phyloP scores from a whole-genome alignment of 2,888 invertebrate species.

The Trichopria drosophilae region DNA sequence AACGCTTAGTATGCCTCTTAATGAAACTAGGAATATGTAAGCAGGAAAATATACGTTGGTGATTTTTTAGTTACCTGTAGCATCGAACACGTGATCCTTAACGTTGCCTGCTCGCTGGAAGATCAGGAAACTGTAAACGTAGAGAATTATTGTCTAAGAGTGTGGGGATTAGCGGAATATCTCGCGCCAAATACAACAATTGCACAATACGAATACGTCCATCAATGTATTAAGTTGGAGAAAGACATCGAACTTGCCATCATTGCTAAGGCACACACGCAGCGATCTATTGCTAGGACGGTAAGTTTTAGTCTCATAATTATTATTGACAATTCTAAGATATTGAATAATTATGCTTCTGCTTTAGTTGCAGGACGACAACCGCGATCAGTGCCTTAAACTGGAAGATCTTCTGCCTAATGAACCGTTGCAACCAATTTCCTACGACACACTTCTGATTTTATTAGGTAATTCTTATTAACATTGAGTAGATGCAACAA shows the following conservation, averaged over 20 bases:
- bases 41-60: too few relatives aligned
- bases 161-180: slow-evolving; percentile 88
- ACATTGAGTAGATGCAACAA: too few relatives aligned
- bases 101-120: slow-evolving; percentile 80
- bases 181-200: slow-evolving; percentile 80
- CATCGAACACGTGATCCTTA: slow-evolving; percentile 82
- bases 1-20: slow-evolving; percentile 5
- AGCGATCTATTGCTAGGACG: slow-evolving; percentile 74
- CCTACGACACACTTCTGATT: slow-evolving; percentile 82
- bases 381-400: slow-evolving; percentile 71
- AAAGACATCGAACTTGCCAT: slow-evolving; percentile 76
- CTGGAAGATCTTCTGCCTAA: slow-evolving; percentile 80
- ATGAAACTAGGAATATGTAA: too few relatives aligned
- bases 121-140: slow-evolving; percentile 70
- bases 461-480: slow-evolving; percentile 80
- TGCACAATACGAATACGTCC: slow-evolving; percentile 90
- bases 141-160: slow-evolving; percentile 68
- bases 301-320: slow-evolving; percentile 56
- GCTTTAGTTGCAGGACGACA: slow-evolving; percentile 73
- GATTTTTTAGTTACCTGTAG: slow-evolving; percentile 79
- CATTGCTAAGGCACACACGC: slow-evolving; percentile 65
- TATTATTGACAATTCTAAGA: slow-evolving; percentile 7
- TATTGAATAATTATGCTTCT: slow-evolving; percentile 15
- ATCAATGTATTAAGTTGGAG: slow-evolving; percentile 90
- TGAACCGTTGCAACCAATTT: slow-evolving; percentile 73